phyloP scores from a whole-genome alignment of 1,140 invertebrate genomes.

The Macrotrachela quadricornifera region DNA sequence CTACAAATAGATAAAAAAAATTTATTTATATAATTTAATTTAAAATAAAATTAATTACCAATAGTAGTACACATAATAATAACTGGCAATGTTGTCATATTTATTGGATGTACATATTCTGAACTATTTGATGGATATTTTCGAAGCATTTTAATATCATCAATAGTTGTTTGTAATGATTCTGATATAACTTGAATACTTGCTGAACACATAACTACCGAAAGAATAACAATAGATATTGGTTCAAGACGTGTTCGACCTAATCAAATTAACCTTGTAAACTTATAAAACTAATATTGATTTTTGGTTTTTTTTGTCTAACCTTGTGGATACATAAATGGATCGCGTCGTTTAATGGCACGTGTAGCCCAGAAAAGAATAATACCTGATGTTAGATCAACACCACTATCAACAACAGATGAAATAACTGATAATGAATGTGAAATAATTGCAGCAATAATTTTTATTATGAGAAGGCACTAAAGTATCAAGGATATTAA shows the following conservation, averaged over 20 bases:
- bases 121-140: background rate
- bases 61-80: background rate
- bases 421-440: conserved; percentile 33
- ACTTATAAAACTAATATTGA: no score
- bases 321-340: conserved; percentile 31
- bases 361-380: conserved; percentile 31
- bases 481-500: conserved; percentile 10
- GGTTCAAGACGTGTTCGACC: background rate
- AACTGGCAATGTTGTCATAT: background rate
- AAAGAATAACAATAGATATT: background rate
- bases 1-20: background rate
- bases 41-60: background rate
- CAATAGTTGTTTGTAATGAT: background rate
- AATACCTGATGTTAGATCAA: conserved; percentile 29
- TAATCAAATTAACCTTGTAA: background rate
- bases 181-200: background rate
- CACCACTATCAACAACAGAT: conserved; percentile 29
- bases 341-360: conserved; percentile 26
- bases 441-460: conserved; percentile 27
- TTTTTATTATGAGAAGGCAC: conserved; percentile 25
- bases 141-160: background rate
- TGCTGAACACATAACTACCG: background rate
- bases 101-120: background rate
- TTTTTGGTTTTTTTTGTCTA: no score
- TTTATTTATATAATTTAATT: background rate